A percentile compares a stretch with the other conserved stretches of the same genome.
These are phyloP conservation scores for Dolichopus griseipennis DNA, from an alignment of 2,888 invertebrate species.

Conservation along the genomic window DNA sequence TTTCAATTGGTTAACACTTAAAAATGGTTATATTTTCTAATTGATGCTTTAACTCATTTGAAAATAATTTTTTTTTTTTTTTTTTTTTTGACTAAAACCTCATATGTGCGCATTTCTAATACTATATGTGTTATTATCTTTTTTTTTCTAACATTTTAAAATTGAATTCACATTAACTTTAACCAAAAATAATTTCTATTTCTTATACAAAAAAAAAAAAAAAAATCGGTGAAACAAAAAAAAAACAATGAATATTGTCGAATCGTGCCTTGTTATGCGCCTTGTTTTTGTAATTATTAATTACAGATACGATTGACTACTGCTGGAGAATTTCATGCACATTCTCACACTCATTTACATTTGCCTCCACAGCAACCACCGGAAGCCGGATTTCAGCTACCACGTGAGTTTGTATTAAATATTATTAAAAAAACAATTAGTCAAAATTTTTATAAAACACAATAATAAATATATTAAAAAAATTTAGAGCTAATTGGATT, in stretches of 20 bases:
- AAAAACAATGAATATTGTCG: conserved; percentile 13
- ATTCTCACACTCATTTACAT: conserved; percentile 87
- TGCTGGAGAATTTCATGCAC: conserved; percentile 78
- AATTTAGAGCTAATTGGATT: not conserved
- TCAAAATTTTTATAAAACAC: not conserved
- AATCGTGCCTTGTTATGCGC: conserved; percentile 2
- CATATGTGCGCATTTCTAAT: conserved; percentile 17
- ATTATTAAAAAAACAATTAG: conserved; percentile 14
- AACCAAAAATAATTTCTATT: too few relatives aligned
- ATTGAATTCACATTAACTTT: not conserved
- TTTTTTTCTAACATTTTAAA: conserved; percentile 16
- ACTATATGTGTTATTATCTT: conserved; percentile 14
- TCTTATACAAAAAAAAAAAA: conserved; percentile 13
- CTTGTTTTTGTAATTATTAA: conserved; percentile 24
- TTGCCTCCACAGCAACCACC: conserved; percentile 74
- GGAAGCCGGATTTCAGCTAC: conserved; percentile 55
- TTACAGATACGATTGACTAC: conserved; percentile 85
- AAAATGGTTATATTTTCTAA: not conserved
- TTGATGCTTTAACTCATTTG: not conserved
- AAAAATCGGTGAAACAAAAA: conserved; percentile 20
- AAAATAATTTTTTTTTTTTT: not conserved
- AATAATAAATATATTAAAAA: not conserved
- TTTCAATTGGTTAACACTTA: not conserved
- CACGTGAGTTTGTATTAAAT: conserved; percentile 48
- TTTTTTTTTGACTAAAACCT: conserved; percentile 8